A percentile compares a stretch with the other conserved stretches of the same genome.
phyloP scores from a whole-genome alignment of 2,888 invertebrate species.

The Corythucha ciliata region DNA sequence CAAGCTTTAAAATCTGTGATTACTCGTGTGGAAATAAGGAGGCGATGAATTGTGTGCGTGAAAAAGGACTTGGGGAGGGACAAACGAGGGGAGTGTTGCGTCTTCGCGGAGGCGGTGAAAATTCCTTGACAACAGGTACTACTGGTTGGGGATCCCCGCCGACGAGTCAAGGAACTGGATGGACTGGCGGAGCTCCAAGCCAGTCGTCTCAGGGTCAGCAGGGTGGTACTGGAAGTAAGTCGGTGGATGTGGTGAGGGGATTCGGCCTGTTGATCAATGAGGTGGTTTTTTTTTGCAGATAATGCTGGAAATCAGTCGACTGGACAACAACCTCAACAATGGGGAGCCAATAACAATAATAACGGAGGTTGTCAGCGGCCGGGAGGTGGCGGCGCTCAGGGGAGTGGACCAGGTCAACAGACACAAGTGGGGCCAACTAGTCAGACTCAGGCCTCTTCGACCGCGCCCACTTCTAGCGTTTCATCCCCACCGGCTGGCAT shows the following conservation, averaged over 20 bases:
- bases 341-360: slow-evolving; percentile 37
- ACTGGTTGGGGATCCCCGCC: slow-evolving; percentile 72
- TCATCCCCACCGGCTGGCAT: no score
- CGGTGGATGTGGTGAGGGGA: slow-evolving; percentile 27
- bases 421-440: slow-evolving; percentile 30
- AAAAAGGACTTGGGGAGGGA: no score
- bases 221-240: slow-evolving; percentile 37
- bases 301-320: slow-evolving; percentile 29
- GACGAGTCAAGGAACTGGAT: slow-evolving; percentile 46
- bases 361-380: slow-evolving; percentile 38
- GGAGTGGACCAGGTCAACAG: slow-evolving; percentile 26
- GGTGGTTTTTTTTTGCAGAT: slow-evolving; percentile 7
- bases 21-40: slow-evolving; percentile 26
- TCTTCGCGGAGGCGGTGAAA: slow-evolving; percentile 70
- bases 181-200: slow-evolving; percentile 43
- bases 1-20: slow-evolving; percentile 33
- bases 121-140: slow-evolving; percentile 62
- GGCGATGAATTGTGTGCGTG: no score
- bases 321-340: slow-evolving; percentile 40
- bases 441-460: slow-evolving; percentile 30
- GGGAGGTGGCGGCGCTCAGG: slow-evolving; percentile 18
- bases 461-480: slow-evolving; percentile 19
- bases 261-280: no score
- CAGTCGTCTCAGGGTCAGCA: slow-evolving; percentile 19
- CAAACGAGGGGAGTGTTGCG: slow-evolving; percentile 43